Conservation (phyloP, 2,113 vertebrate genomes). For the Drymodes brunneopygia region DNA sequence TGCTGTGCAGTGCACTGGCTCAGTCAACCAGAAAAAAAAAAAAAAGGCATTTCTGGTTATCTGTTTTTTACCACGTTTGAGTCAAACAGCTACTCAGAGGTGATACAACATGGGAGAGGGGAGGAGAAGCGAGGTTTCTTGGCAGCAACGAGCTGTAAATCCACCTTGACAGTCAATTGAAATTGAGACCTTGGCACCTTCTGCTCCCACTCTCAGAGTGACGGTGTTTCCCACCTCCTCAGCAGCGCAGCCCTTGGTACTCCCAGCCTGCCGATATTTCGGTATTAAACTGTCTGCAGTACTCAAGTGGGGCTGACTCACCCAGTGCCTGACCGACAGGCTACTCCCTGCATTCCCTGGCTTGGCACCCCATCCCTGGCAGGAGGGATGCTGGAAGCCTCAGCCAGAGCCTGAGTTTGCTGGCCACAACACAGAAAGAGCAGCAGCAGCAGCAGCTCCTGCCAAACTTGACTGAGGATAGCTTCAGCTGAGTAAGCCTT, state of each 20-base stretch:
- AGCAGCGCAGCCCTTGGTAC: neutral
- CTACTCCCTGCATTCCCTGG: neutral
- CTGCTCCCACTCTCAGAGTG: neutral
- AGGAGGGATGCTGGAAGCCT: neutral
- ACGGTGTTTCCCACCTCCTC: neutral
- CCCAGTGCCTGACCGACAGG: neutral
- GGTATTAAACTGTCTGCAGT: rapidly evolving
- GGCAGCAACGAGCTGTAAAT: neutral
- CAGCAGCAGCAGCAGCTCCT: neutral
- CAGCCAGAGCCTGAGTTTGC: neutral
- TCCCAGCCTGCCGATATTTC: neutral
- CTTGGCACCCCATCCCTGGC: neutral
- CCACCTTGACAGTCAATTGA: neutral
- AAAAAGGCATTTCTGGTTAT: neutral
- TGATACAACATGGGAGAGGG: neutral
- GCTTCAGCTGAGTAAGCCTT: neutral
- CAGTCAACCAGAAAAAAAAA: neutral
- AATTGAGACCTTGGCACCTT: neutral
- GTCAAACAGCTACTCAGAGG: neutral
- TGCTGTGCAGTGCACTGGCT: rapidly evolving
- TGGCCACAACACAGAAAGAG: neutral
- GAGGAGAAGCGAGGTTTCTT: neutral
- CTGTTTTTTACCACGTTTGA: neutral
- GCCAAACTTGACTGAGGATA: neutral
- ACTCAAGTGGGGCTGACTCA: neutral